Evolutionary conservation across 1,140 invertebrate genomes (phyloP).

Genomic region (Pomacea maculata): DNA sequence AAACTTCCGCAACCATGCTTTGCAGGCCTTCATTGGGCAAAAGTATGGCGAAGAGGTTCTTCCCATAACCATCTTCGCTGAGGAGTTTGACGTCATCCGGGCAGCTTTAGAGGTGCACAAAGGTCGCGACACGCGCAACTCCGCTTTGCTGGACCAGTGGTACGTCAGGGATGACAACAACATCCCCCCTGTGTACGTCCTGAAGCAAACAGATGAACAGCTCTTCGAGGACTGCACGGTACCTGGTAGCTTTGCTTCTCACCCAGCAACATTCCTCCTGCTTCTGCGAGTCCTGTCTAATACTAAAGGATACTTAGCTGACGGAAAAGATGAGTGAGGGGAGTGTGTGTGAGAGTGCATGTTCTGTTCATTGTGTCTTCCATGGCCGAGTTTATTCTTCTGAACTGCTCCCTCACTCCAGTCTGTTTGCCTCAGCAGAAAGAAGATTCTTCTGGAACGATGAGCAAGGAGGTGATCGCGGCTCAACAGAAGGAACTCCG

Average conservation of each 20-base stretch:
- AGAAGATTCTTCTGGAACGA: conserved; percentile 10
- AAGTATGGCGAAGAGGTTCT: conserved; percentile 48
- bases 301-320: background rate
- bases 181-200: conserved; percentile 80
- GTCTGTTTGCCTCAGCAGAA: background rate
- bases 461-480: conserved; percentile 30
- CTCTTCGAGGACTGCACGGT: background rate
- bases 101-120: conserved; percentile 47
- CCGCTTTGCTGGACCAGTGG: conserved; percentile 71
- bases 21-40: conserved; percentile 67
- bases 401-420: background rate
- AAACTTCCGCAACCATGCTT: background rate
- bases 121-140: conserved; percentile 47
- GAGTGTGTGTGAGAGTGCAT: background rate
- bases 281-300: background rate
- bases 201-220: conserved; percentile 65
- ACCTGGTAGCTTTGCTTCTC: background rate
- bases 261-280: no score
- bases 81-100: conserved; percentile 49
- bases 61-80: conserved; percentile 43
- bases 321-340: background rate
- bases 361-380: background rate
- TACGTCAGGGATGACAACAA: conserved; percentile 74
- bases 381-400: background rate
- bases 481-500: conserved; percentile 41